Evolutionary conservation across 2,797 vertebrate genomes (phyloP).

Genomic region (Phalloptychus januarius): DNA sequence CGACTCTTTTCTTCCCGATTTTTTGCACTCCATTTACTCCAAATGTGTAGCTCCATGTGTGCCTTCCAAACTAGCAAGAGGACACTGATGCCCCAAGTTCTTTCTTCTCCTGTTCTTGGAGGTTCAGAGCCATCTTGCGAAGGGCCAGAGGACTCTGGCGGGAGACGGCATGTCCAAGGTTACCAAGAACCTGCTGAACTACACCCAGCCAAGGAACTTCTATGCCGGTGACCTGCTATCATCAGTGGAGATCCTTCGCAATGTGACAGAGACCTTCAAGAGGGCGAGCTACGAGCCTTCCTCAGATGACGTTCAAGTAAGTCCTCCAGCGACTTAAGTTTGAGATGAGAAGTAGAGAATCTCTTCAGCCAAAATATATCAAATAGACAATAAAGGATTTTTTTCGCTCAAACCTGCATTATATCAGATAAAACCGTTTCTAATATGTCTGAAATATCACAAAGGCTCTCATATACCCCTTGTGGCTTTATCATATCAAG

Average conservation of each 20-base stretch:
- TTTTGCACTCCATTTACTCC: slow-evolving; percentile 67
- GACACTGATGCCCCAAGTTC: slow-evolving; percentile 75
- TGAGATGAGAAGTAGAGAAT: neutral
- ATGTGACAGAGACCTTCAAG: slow-evolving; percentile 98
- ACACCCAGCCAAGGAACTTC: slow-evolving; percentile 97
- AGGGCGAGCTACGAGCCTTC: slow-evolving; percentile 97
- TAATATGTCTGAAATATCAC: slow-evolving; percentile 36
- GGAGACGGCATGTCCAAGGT: slow-evolving; percentile 99
- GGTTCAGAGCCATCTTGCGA: slow-evolving; percentile 98
- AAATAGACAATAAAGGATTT: slow-evolving; percentile 1
- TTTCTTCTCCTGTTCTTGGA: slow-evolving; percentile 79
- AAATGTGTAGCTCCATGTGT: slow-evolving; percentile 45
- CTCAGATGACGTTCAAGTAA: slow-evolving; percentile 97
- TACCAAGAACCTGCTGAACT: slow-evolving; percentile 95
- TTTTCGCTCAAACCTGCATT: neutral
- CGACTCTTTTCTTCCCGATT: slow-evolving; percentile 60
- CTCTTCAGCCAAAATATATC: neutral
- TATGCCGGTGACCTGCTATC: slow-evolving; percentile 96
- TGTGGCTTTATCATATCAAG: slow-evolving; percentile 54
- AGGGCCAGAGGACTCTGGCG: slow-evolving; percentile 93
- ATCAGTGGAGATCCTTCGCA: slow-evolving; percentile 98
- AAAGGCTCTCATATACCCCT: slow-evolving; percentile 38
- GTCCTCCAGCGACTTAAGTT: slow-evolving; percentile 18
- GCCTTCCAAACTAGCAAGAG: slow-evolving; percentile 36
- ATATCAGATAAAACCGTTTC: slow-evolving; percentile 16